phyloP scores from a whole-genome alignment of 53 echinoderm and acorn worm species.

The Actinopyga echinites region DNA sequence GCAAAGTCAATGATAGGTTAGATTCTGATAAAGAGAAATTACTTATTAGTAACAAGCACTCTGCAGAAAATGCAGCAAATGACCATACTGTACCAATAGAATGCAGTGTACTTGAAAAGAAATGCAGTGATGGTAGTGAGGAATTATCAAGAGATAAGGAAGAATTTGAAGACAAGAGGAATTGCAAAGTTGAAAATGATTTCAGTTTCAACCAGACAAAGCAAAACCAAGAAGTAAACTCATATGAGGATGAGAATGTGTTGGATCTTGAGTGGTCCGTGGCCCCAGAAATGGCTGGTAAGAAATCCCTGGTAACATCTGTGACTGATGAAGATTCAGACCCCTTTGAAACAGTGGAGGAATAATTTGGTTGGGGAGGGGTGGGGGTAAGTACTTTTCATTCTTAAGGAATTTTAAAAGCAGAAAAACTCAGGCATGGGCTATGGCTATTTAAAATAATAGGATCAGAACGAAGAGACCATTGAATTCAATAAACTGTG shows the following conservation, averaged over 20 bases:
- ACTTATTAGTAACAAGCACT: not conserved
- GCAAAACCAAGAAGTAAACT: not conserved
- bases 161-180: not conserved
- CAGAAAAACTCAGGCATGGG: no score
- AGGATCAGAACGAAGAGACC: no score
- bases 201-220: not conserved
- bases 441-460: no score
- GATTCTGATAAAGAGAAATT: not conserved
- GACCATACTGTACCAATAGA: not conserved
- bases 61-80: not conserved
- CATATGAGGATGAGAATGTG: constrained; percentile 51
- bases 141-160: not conserved
- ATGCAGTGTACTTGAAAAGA: not conserved
- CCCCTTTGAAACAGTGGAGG: constrained; percentile 72
- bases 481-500: no score
- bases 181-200: not conserved
- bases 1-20: not conserved
- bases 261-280: constrained; percentile 58
- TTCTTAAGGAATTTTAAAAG: no score
- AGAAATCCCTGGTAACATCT: not conserved
- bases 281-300: not conserved
- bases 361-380: no score
- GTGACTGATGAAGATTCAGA: constrained; percentile 55
- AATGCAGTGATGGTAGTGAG: not conserved
- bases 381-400: no score